These are phyloP conservation scores for Octodonta nipae DNA, from an alignment of 2,888 invertebrate genomes.

Conservation along the genomic window DNA sequence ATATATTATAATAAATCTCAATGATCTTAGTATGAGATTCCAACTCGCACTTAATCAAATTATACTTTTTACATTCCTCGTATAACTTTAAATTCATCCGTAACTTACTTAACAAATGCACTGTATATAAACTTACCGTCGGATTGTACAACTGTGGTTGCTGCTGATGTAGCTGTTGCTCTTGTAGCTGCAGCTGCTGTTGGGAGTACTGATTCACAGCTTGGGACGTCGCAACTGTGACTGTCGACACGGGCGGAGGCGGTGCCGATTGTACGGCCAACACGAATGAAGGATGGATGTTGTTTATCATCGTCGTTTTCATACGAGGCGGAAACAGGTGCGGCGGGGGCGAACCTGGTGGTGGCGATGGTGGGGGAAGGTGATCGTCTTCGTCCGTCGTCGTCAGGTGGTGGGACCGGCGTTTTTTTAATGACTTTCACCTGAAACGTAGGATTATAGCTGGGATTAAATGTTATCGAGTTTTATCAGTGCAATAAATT, in stretches of 20 bases:
- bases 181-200: not conserved
- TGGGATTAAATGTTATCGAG: conserved; percentile 4
- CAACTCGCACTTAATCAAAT: too few relatives aligned
- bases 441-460: conserved; percentile 8
- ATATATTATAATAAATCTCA: too few relatives aligned
- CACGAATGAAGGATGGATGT: conserved; percentile 20
- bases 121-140: too few relatives aligned
- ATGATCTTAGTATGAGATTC: too few relatives aligned
- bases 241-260: not conserved
- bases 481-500: too few relatives aligned
- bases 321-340: conserved; percentile 39
- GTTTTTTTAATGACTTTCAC: conserved; percentile 20
- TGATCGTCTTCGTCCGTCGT: conserved; percentile 40
- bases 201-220: not conserved
- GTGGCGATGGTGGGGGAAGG: conserved; percentile 46
- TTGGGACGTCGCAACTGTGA: not conserved
- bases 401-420: conserved; percentile 7
- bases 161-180: not conserved
- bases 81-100: too few relatives aligned
- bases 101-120: too few relatives aligned
- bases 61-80: too few relatives aligned
- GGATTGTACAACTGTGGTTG: too few relatives aligned
- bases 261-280: not conserved
- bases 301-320: conserved; percentile 28
- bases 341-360: conserved; percentile 46